Conservation (phyloP, 2,113 vertebrate species). For the Verasper variegatus region DNA sequence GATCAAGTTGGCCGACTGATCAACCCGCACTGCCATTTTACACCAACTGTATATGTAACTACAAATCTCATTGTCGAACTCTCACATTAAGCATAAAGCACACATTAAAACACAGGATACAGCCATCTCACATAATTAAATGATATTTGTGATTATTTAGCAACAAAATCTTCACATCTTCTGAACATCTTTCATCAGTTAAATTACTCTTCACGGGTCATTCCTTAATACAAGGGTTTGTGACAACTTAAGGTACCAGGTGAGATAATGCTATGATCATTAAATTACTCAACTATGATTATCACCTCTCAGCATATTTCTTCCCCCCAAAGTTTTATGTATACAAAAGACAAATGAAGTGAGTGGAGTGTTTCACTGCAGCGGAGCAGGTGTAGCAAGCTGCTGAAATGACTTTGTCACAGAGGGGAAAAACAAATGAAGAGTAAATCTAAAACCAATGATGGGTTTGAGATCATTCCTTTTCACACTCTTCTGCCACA, state of each 20-base stretch:
- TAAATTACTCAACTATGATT: constrained; percentile 38
- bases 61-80: too few relatives aligned
- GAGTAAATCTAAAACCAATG: constrained; percentile 79
- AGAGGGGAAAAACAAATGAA: constrained; percentile 66
- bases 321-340: not conserved
- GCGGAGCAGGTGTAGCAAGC: constrained; percentile 64
- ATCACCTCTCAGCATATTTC: not conserved
- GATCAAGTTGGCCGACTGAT: too few relatives aligned
- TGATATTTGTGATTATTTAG: not conserved
- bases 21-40: too few relatives aligned
- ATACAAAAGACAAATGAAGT: constrained; percentile 53
- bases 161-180: constrained; percentile 1
- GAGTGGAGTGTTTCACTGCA: constrained; percentile 42
- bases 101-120: too few relatives aligned
- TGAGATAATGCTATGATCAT: constrained; percentile 34
- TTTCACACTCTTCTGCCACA: constrained; percentile 76
- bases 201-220: not conserved
- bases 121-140: too few relatives aligned
- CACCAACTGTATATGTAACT: too few relatives aligned
- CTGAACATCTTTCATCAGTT: not conserved
- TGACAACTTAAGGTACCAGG: constrained; percentile 22
- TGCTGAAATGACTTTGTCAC: constrained; percentile 72
- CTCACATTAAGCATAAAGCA: too few relatives aligned
- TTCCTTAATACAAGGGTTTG: constrained; percentile 8
- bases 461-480: constrained; percentile 78